Evolutionary conservation across 2,888 invertebrate species (phyloP), one percentile per base, ranked within the genome.

Genomic region (Saturnia pavonia): DNA sequence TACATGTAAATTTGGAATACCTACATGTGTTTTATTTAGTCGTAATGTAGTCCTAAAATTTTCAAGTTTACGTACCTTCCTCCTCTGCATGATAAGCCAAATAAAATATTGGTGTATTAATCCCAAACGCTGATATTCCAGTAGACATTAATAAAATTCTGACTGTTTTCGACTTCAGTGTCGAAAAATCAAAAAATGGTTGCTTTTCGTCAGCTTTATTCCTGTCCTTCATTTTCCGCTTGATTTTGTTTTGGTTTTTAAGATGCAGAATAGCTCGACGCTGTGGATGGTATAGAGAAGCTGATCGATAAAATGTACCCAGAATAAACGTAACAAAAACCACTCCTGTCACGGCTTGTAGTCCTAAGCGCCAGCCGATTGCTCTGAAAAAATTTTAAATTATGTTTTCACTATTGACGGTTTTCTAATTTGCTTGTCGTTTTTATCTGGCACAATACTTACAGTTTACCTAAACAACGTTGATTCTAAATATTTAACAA

Each of bases 271-370:
- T 98, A 72, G 97, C 98, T 73, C 97, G 94, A 72, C 98, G 90
- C 85, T 98, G 97, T 0, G 98, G 98, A 86, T 98, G 98, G 89
- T 98, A 98, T 12, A 98, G 94, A 0, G 97, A 97, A 0, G 98
- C 97, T 9, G 97, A 97, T 48, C 98, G 96, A 91, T 98, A 98
- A 91, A 97, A 97, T 8, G 97, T 97, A 70, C 97, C 98, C 45
- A 98, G 94, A 81, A 98, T 96, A 86, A 98, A 97, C 0, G 97
- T 97, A 68, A 96, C 93, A 80, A 97, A 97, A 57, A 97, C 96
- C 22, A 96, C 96, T 67, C 97, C 97, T n/a, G 98, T 97, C 54
- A 98, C 96, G 48, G 97, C 96, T 89, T 98, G 98, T 40, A 98
- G 95, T 57, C 97, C 97, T 74, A 97, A 90, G 77, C 97, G 95